Conservation (phyloP, 1,140 invertebrate genomes). For the Paraescarpia echinospica region DNA sequence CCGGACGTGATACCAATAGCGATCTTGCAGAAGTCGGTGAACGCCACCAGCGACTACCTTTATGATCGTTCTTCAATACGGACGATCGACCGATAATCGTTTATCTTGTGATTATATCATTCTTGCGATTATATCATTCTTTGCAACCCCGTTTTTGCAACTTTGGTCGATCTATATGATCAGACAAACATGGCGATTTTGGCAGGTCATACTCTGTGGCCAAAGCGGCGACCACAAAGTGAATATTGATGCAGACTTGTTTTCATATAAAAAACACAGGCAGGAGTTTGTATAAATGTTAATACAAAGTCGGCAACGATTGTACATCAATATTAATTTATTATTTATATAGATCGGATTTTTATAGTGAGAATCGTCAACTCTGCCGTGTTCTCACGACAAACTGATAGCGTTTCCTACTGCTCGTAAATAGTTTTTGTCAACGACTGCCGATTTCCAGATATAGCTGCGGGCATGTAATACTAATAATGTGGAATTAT, state of each 20-base stretch:
- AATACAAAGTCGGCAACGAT: too few species aligned
- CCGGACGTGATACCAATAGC: neutral
- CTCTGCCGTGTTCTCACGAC: neutral
- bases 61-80: neutral
- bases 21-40: neutral
- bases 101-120: neutral
- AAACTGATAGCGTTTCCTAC: neutral
- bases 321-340: too few species aligned
- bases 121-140: neutral
- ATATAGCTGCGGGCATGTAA: too few species aligned
- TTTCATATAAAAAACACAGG: too few species aligned
- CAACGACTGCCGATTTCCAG: too few species aligned
- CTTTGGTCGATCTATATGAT: neutral
- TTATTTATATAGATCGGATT: too few species aligned
- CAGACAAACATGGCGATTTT: neutral
- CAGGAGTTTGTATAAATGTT: too few species aligned
- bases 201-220: neutral
- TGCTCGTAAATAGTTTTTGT: neutral
- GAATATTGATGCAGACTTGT: too few species aligned
- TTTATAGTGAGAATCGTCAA: neutral
- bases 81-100: neutral
- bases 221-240: too few species aligned
- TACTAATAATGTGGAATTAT: too few species aligned
- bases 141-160: neutral
- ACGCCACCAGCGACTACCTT: neutral